Evolutionary conservation across 2,113 vertebrate genomes (phyloP).

Genomic region (Lophura nycthemera): DNA sequence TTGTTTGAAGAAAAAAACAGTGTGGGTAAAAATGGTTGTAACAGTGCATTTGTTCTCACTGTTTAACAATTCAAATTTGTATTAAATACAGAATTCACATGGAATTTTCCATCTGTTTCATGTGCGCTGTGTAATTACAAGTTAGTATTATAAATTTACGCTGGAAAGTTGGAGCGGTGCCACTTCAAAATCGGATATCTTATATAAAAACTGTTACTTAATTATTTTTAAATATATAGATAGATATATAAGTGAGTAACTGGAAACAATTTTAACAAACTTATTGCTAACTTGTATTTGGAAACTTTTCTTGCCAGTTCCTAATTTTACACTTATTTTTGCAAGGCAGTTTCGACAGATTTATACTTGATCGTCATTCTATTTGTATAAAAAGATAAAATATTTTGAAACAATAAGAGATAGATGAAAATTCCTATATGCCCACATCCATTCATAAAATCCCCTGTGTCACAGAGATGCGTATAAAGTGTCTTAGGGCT

Average conservation of each 20-base stretch:
- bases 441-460: slow-evolving; percentile 27
- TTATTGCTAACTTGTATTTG: slow-evolving; percentile 46
- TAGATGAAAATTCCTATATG: slow-evolving; percentile 53
- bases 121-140: neutral
- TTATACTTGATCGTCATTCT: slow-evolving; percentile 65
- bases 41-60: slow-evolving; percentile 26
- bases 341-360: slow-evolving; percentile 62
- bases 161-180: slow-evolving; percentile 28
- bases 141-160: slow-evolving; percentile 3
- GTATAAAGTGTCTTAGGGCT: neutral
- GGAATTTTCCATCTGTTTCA: neutral
- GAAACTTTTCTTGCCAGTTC: slow-evolving; percentile 61
- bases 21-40: neutral
- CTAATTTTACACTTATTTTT: slow-evolving; percentile 70
- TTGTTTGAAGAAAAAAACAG: slow-evolving; percentile 17
- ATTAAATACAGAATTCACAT: neutral
- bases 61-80: slow-evolving; percentile 24
- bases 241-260: slow-evolving; percentile 8
- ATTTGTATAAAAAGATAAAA: slow-evolving; percentile 67
- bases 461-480: neutral
- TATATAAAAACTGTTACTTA: slow-evolving; percentile 40
- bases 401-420: slow-evolving; percentile 56
- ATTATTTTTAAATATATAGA: slow-evolving; percentile 54
- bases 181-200: slow-evolving; percentile 33
- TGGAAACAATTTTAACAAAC: slow-evolving; percentile 48